A percentile compares a stretch with the other conserved stretches of the same genome.
Evolutionary conservation across 2,113 vertebrate species (phyloP).

Genomic region (Egretta garzetta): DNA sequence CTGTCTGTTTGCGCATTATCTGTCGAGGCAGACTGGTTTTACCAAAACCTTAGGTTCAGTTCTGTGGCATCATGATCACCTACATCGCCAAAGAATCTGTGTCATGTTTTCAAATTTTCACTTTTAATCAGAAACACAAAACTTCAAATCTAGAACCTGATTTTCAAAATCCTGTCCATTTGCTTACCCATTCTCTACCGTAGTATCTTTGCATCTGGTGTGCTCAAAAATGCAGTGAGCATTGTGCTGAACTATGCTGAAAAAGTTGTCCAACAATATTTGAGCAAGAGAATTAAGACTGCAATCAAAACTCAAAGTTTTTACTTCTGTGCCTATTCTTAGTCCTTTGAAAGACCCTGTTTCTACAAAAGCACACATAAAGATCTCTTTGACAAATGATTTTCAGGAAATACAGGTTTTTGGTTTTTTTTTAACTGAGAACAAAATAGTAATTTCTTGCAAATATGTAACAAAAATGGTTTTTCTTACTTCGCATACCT

Average conservation of each 20-base stretch:
- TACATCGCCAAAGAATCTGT: background rate
- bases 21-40: background rate
- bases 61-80: background rate
- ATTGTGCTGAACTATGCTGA: background rate
- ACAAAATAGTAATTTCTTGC: background rate
- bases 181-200: background rate
- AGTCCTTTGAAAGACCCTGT: background rate
- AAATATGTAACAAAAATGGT: background rate
- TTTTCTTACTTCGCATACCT: background rate
- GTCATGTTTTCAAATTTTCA: background rate
- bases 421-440: background rate
- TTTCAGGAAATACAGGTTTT: background rate
- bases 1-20: background rate
- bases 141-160: background rate
- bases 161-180: background rate
- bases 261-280: background rate
- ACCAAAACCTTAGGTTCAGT: background rate
- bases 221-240: background rate
- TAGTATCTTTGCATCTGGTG: background rate
- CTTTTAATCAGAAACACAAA: background rate
- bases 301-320: background rate
- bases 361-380: background rate
- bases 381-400: background rate
- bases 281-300: background rate
- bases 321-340: background rate